Conservation (phyloP, 2,888 invertebrate species). For the Alentia gelatinosa region DNA sequence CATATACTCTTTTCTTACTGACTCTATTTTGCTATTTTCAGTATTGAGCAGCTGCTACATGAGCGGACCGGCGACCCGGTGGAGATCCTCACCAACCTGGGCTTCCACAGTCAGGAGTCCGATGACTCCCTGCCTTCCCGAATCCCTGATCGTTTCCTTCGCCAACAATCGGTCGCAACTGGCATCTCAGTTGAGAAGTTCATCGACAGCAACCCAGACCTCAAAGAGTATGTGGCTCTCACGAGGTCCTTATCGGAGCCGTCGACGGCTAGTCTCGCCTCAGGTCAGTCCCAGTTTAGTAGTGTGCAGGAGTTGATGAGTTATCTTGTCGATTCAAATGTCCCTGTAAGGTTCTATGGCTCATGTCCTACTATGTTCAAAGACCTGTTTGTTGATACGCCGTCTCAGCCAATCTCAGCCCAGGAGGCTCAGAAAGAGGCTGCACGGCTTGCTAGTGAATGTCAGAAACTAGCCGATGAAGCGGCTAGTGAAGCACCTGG, state of each 20-base stretch:
- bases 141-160: slow-evolving; percentile 90
- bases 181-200: slow-evolving; percentile 90
- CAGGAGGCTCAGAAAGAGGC: slow-evolving; percentile 20
- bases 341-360: slow-evolving; percentile 50
- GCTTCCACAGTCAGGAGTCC: slow-evolving; percentile 77
- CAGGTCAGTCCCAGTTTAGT: slow-evolving; percentile 50
- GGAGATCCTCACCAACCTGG: slow-evolving; percentile 88
- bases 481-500: not conserved
- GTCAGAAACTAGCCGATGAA: slow-evolving; percentile 36
- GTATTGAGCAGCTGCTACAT: slow-evolving; percentile 85
- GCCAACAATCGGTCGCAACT: slow-evolving; percentile 88
- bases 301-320: slow-evolving; percentile 50
- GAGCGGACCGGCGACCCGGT: slow-evolving; percentile 93
- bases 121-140: slow-evolving; percentile 80
- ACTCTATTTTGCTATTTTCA: slow-evolving; percentile 60
- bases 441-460: slow-evolving; percentile 2
- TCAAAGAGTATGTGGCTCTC: slow-evolving; percentile 63
- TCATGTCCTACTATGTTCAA: slow-evolving; percentile 47
- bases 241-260: slow-evolving; percentile 46
- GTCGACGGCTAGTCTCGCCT: slow-evolving; percentile 3
- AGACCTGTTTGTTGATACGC: slow-evolving; percentile 6
- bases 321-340: slow-evolving; percentile 51
- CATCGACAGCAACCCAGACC: slow-evolving; percentile 79
- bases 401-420: not conserved
- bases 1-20: not conserved